Percentiles rank a stretch among this genome's conserved stretches.
These are phyloP conservation scores for Leucopsar rothschildi DNA, from an alignment of 2,113 vertebrate species.

Conservation along the genomic window DNA sequence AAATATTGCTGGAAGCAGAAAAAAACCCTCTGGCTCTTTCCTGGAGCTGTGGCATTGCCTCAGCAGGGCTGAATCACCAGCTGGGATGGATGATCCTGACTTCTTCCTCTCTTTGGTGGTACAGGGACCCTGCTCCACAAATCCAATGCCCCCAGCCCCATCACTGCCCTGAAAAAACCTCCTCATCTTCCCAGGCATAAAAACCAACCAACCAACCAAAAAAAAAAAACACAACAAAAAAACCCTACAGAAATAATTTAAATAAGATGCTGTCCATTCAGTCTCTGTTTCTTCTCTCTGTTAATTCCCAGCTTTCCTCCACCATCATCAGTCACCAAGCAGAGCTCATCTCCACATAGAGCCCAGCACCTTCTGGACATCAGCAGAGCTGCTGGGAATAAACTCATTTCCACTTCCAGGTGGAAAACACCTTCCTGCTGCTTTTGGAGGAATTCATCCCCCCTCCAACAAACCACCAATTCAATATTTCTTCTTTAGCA, in stretches of 20 bases:
- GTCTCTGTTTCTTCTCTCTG: not conserved
- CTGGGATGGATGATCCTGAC: not conserved
- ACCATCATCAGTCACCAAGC: not conserved
- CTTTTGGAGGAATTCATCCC: not conserved
- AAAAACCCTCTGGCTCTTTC: not conserved
- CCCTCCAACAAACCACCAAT: not conserved
- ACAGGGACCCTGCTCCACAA: not conserved
- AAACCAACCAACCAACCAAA: too few species aligned
- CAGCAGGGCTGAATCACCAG: not conserved
- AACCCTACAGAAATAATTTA: not conserved
- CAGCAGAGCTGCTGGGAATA: not conserved
- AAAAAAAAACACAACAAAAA: not conserved
- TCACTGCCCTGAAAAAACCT: not conserved
- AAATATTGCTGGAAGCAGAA: constrained; percentile 17
- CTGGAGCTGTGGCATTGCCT: fast-evolving
- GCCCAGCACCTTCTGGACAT: not conserved
- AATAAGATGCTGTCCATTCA: not conserved
- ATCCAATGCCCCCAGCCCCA: not conserved
- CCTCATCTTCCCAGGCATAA: not conserved
- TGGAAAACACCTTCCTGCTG: not conserved
- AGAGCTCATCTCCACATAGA: not conserved
- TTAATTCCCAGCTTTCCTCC: not conserved
- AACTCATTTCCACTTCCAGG: not conserved
- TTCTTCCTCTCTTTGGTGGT: not conserved
- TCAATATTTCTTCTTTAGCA: not conserved